Conservation (phyloP, 2,113 vertebrate genomes). For the Notothenia coriiceps region DNA sequence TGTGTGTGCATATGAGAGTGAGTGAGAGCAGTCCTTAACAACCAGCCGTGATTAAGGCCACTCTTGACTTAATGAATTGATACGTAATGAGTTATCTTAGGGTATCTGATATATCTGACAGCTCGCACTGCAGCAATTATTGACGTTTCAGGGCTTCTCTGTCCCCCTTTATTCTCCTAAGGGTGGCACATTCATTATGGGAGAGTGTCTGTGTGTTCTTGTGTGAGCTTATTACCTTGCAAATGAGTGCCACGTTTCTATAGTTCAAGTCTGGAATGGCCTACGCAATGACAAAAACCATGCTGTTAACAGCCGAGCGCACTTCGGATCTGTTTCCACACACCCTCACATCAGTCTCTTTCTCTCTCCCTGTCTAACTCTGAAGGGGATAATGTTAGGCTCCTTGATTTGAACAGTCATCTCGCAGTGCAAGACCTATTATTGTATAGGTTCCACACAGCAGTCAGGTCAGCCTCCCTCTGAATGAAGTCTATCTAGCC, state of each 20-base stretch:
- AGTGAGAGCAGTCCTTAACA: slow-evolving; percentile 61
- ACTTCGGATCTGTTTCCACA: slow-evolving; percentile 6
- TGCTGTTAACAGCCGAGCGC: slow-evolving; percentile 10
- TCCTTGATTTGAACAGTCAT: slow-evolving; percentile 78
- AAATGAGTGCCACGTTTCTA: slow-evolving; percentile 42
- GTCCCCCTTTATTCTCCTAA: slow-evolving; percentile 35
- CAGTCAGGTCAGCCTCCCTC: slow-evolving; percentile 68
- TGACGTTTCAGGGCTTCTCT: slow-evolving; percentile 52
- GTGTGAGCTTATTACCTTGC: slow-evolving; percentile 35
- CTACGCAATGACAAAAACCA: slow-evolving; percentile 21
- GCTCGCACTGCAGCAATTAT: slow-evolving; percentile 64
- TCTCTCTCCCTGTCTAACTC: slow-evolving; percentile 51
- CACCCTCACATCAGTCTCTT: slow-evolving; percentile 21
- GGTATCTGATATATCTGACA: slow-evolving; percentile 61
- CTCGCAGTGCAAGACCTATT: slow-evolving; percentile 68
- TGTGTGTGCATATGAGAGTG: slow-evolving; percentile 6
- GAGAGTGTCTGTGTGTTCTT: slow-evolving; percentile 4
- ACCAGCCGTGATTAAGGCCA: slow-evolving; percentile 76
- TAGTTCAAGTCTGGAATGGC: slow-evolving; percentile 49
- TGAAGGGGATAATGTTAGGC: slow-evolving; percentile 80
- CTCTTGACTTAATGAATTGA: slow-evolving; percentile 76
- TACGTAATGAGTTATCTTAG: slow-evolving; percentile 72
- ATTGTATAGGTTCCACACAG: slow-evolving; percentile 76
- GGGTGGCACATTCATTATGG: slow-evolving; percentile 13
- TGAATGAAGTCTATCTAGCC: slow-evolving; percentile 63